Conservation (phyloP, 2,888 invertebrate genomes). For the Homarus gammarus region DNA sequence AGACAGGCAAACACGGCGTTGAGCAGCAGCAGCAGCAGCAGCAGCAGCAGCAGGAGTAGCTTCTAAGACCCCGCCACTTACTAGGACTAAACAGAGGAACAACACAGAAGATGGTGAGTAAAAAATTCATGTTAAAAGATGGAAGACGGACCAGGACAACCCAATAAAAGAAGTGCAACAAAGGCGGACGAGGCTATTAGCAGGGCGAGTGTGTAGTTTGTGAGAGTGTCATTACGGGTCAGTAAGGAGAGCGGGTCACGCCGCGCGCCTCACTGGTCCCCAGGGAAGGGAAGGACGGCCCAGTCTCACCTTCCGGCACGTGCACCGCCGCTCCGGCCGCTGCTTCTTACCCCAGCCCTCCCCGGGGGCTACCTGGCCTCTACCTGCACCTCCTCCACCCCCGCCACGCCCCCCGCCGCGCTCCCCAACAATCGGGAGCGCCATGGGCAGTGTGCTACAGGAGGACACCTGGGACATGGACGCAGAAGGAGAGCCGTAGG, state of each 20-base stretch:
- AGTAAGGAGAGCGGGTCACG: slow-evolving; percentile 1
- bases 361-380: too few species aligned
- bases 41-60: too few species aligned
- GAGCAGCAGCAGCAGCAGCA: too few species aligned
- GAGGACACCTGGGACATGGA: not conserved
- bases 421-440: not conserved
- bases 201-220: not conserved
- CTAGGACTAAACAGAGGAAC: too few species aligned
- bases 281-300: slow-evolving; percentile 10
- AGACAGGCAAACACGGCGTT: too few species aligned
- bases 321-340: not conserved
- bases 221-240: not conserved
- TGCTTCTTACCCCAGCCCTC: not conserved
- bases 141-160: not conserved
- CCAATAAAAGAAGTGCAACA: not conserved
- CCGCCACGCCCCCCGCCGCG: not conserved
- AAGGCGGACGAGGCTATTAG: not conserved
- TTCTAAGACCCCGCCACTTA: too few species aligned
- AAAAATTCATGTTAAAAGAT: too few species aligned
- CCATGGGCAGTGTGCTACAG: not conserved
- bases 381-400: not conserved
- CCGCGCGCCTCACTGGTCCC: slow-evolving; percentile 18
- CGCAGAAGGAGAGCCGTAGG: not conserved
- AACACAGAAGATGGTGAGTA: too few species aligned
- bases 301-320: slow-evolving; percentile 50